Base-by-base conservation (phyloP, 2,797 vertebrate genomes). In the Lithobates sylvaticus region DNA sequence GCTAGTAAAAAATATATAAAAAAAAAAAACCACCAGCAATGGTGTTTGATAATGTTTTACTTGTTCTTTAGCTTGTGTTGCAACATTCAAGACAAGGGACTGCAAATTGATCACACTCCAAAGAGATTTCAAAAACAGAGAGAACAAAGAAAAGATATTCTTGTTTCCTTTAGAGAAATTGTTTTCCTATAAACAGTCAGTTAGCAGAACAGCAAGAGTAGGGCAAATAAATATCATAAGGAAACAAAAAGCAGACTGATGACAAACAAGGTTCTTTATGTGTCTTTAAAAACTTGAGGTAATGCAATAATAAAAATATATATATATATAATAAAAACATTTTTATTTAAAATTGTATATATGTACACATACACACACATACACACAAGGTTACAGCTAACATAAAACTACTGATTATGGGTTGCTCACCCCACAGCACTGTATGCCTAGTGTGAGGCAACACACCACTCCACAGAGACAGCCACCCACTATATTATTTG, bases 131-230 rank as follows among this genome's bases (percentile, higher is more conserved):
- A 58, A 69, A 69, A 87, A 83, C 23, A 73, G 34, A 78, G 44
- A 83, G 81, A 83, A 81, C 36, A 83, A 87, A 69, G 61, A 39
- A 78, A 36, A 68, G n/a, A 42, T 75, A 79, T 87, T 74, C 81
- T 68, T 79, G 76, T 74, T 84, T 83, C 76, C 76, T 83, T 73
- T 26, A 69, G 86, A 81, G 81, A 34, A 64, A 78, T 42, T 27
- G 21, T 73, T 86, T 78, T 74, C 23, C 73, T 64, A 78, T 79
- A 73, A 84, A 84, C 69, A 78, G 69, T 67, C 76, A 78, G 75
- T 83, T 83, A 79, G 70, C 44, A 79, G 75, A 74, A 75, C n/a
- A 75, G 61, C 75, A 78, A 83, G 54, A 81, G 76, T 27, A 82
- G 50, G 79, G 75, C 85, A 83, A 79, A 75, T 58, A 58, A 78